phyloP scores from a whole-genome alignment of 2,888 invertebrate species.

The Elmis aenea region DNA sequence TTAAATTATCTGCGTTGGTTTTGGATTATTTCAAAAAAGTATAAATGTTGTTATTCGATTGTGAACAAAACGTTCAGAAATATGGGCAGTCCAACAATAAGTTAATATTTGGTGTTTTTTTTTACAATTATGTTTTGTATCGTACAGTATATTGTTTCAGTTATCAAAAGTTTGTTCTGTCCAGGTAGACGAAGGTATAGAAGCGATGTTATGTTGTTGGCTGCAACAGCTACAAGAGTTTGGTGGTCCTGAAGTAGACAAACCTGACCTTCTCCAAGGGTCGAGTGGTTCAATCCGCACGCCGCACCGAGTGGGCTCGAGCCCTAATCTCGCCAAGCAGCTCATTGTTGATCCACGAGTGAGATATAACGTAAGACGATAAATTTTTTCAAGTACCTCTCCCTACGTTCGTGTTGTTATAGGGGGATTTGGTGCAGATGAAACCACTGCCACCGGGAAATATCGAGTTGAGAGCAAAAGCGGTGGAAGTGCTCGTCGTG shows the following conservation, averaged over 20 bases:
- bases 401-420: constrained; percentile 22
- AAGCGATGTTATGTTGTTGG: constrained; percentile 83
- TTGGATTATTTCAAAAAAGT: too few relatives aligned
- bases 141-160: too few relatives aligned
- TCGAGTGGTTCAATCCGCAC: constrained; percentile 62
- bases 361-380: constrained; percentile 70
- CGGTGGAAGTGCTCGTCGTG: constrained; percentile 71
- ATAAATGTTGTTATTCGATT: too few relatives aligned
- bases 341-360: constrained; percentile 67
- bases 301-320: constrained; percentile 46
- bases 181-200: constrained; percentile 76
- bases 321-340: constrained; percentile 55
- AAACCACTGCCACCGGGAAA: constrained; percentile 63
- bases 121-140: too few relatives aligned
- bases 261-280: constrained; percentile 77
- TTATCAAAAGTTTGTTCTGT: too few relatives aligned
- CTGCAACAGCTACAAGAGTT: constrained; percentile 78
- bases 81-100: too few relatives aligned
- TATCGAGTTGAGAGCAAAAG: constrained; percentile 75
- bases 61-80: too few relatives aligned
- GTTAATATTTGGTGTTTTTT: too few relatives aligned
- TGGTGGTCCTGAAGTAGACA: constrained; percentile 77
- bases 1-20: too few relatives aligned
- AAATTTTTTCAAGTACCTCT: too few relatives aligned
- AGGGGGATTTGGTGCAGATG: constrained; percentile 88